Base-by-base conservation (phyloP, 2,113 vertebrate species). In the Eclectus roratus region DNA sequence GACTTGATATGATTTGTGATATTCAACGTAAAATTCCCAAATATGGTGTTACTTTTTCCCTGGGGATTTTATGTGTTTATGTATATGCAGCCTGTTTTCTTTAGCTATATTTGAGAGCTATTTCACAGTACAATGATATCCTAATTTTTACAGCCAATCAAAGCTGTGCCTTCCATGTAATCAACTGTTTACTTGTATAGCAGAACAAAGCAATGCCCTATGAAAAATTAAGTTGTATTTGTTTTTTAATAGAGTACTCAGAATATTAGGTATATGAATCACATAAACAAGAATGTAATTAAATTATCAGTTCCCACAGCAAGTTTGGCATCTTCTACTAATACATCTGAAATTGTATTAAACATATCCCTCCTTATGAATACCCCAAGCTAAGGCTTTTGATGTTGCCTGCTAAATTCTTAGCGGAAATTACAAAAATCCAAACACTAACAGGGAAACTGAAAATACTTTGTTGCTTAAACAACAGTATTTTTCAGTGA, bases 201-300 rank as follows among this genome's bases (percentile, higher is more conserved):
- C 88, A 91, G 72, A 96, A 81, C 49, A 86, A 95, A 95, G 88
- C 43, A 60, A 77, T 49, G 76, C 23, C 78, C 72, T 84, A 91
- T 96, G 92, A 97, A 96, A 95, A 94, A 95, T 89, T 87, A 90
- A 95, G 68, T 80, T 77, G 65, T 60, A 83, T 93, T 96, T 95
- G 91, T 92, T 97, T 94, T 94, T 96, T 93, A 92, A 96, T 89
- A 68, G 27, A 81, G 56, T 84, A 52, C 69, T 91, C 61, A 25
- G 80, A 84, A 93, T 94, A 95, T 95, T 96, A 92, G 85, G 80
- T 74, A 65, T 58, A 94, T 93, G 85, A 95, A 91, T 94, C 90
- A 91, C 68, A 86, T 79, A 95, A 93, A 84, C 25, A 50, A 86
- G 94, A 88, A 95, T 93, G 61, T 96, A 96, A 96, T 97, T 96